Base-by-base conservation (phyloP, 2,888 invertebrate genomes). In the Achlya flavicornis region DNA sequence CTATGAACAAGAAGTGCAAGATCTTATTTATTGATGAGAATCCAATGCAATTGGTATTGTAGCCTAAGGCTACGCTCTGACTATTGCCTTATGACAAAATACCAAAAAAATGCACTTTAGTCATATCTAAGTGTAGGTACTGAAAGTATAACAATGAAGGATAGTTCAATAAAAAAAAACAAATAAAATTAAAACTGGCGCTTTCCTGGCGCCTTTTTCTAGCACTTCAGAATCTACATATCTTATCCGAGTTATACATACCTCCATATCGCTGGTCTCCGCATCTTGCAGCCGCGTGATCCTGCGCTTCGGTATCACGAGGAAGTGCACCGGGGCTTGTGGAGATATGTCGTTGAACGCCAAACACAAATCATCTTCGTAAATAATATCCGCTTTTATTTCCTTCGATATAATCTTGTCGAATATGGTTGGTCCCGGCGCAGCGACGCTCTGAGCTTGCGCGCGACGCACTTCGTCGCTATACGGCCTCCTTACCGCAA, bases 281-380 rank as follows among this genome's bases (percentile, higher is more conserved):
- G 92, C 91, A 38, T 95, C 95, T 69, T 95, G 94, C 53, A 98
- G 82, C 80, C 94, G 94, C 0, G 95, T 87, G 69, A 98, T 96
- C 61, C 95, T 91, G 72, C 95, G 94, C 84, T 97, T 97, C 0
- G 98, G 98, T 70, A 98, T 97, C 6, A 98, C 97, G 7, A 98
- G 92, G 81, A 98, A 97, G 87, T 98, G 98, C 0, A 95, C 95
- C 0, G 98, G 98, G 0, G 97, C 98, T 84, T 97, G 97, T 0
- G 97, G 97, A 53, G 94, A 90, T 4, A 97, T 89, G 86, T 98
- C 98, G 76, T 96, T 96, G 86, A 98, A 97, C 1, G 97, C 98
- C 61, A 98, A 85, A 82, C 97, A 97, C 80, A 95, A 85, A 0
- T 97, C 96, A 89, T 98, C 97, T 84, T 98, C 97, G 84, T 96